Base-by-base conservation (phyloP, 2,888 invertebrate genomes). In the Alitta virens region DNA sequence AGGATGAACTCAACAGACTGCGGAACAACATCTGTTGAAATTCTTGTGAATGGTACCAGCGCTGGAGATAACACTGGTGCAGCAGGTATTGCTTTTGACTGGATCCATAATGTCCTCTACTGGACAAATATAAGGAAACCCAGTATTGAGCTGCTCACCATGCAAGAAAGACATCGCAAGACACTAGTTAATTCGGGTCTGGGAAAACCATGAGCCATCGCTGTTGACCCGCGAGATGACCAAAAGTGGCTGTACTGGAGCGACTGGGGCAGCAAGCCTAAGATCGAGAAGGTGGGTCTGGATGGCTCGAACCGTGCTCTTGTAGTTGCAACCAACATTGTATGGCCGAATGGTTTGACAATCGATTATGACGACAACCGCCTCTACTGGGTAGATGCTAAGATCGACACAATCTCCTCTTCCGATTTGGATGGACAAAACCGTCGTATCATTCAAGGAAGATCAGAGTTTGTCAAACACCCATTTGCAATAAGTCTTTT, bases 401-500 rank as follows among this genome's bases (percentile, higher is more conserved):
- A 95, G 83, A 85, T 93, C 77, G 92, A 93, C 83, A n/a, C n/a
- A n/a, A n/a, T n/a, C n/a, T n/a, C n/a, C n/a, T n/a, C n/a, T n/a
- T n/a, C n/a, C n/a, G n/a, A 88, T 84, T 92, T 90, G 82, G 91
- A 94, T 82, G 96, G 96, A 0, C 85, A 88, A 0, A 87, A 89
- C 60, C 86, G 91, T 55, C 58, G 65, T 2, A 63, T 92, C 55
- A 87, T 97, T 1, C 71, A 84, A 16, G 79, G 79, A 40, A 80
- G 82, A 42, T 87, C 89, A 0, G 88, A 89, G 51, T 87, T 88
- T 53, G 85, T 98, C 46, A 87, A 90, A 56, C 97, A 97, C 85
- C 98, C 98, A 0, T 98, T 97, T 85, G 94, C 95, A 54, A 91
- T 99, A 76, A 93, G 95, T 61, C 94, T 96, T 1, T 98, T 99